These are phyloP conservation scores for Illadopsis cleaveri DNA, from an alignment of 2,113 vertebrate genomes.

Conservation along the genomic window DNA sequence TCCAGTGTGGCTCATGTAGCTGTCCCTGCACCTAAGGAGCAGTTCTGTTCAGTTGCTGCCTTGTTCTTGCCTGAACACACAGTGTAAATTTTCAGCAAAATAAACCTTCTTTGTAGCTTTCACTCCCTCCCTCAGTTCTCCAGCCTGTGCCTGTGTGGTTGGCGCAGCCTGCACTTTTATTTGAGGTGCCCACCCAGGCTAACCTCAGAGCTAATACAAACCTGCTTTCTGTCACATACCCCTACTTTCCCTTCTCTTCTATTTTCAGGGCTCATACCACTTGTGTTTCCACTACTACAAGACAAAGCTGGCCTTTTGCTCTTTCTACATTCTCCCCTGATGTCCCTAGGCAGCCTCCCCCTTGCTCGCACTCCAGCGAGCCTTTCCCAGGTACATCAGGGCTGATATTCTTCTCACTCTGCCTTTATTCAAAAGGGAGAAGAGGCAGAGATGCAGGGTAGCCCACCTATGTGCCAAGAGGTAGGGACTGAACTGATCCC, in stretches of 20 bases:
- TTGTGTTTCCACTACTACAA: background rate
- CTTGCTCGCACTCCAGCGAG: fast-evolving
- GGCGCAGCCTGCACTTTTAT: background rate
- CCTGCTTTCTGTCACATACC: background rate
- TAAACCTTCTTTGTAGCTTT: background rate
- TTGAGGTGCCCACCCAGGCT: background rate
- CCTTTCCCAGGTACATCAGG: fast-evolving
- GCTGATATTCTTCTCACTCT: background rate
- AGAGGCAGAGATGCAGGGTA: background rate
- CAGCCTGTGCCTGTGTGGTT: background rate
- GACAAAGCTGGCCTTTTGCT: background rate
- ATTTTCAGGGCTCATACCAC: background rate
- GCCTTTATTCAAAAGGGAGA: background rate
- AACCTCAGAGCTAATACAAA: background rate
- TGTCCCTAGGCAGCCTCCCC: background rate
- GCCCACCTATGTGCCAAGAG: background rate
- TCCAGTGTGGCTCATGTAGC: background rate
- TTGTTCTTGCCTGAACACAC: background rate
- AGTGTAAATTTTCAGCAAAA: background rate
- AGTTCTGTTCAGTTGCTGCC: background rate
- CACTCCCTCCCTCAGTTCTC: background rate
- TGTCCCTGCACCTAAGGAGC: background rate
- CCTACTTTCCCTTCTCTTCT: background rate
- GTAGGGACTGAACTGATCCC: background rate
- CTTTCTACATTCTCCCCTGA: background rate